These are phyloP conservation scores for Nyctalus aviator DNA, from an alignment of 2,797 vertebrate species.

Conservation along the genomic window DNA sequence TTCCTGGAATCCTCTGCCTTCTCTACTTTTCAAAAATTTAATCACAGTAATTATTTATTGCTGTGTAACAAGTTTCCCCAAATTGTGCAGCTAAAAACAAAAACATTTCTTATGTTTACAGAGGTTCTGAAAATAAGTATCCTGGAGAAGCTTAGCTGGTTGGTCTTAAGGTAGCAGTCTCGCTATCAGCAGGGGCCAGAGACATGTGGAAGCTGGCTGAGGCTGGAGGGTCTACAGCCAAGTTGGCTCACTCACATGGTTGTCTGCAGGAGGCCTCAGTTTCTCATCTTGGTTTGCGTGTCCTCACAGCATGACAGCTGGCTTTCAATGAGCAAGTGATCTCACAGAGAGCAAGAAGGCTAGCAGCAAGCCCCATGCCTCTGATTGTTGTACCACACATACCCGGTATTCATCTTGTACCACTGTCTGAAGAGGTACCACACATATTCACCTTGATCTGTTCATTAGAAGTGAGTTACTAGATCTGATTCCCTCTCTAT, in stretches of 20 bases:
- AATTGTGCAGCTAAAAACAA: not conserved
- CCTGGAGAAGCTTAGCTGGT: not conserved
- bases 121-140: not conserved
- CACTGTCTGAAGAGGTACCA: not conserved
- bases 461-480: not conserved
- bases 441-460: not conserved
- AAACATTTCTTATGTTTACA: not conserved
- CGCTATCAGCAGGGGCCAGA: not conserved
- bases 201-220: not conserved
- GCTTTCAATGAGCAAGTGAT: not conserved
- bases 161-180: not conserved
- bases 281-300: not conserved
- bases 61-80: not conserved
- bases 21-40: not conserved
- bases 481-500: not conserved
- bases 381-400: not conserved
- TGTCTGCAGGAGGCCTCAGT: not conserved
- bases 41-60: not conserved
- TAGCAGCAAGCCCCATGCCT: not conserved
- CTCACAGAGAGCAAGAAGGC: not conserved
- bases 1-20: not conserved
- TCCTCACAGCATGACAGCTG: not conserved
- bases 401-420: not conserved
- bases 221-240: not conserved
- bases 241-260: not conserved